phyloP scores from a whole-genome alignment of 2,888 invertebrate species.

The Drosophila cracens region DNA sequence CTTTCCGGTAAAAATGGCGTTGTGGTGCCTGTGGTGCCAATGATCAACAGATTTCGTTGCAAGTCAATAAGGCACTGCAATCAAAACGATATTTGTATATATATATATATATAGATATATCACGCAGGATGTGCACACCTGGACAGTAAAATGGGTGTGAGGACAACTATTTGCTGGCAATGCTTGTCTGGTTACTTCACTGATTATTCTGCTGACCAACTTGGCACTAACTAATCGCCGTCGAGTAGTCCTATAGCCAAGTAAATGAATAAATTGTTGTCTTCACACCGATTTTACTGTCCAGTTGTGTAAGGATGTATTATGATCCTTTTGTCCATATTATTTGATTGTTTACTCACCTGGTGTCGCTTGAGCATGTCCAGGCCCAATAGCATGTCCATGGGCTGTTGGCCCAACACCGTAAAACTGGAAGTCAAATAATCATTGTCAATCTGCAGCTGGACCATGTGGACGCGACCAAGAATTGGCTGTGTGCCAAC shows the following conservation, averaged over 20 bases:
- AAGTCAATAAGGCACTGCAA: constrained; percentile 95
- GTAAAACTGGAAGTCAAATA: constrained; percentile 98
- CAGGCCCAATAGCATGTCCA: constrained; percentile 98
- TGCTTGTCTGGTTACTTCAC: background rate
- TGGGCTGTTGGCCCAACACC: constrained; percentile 97
- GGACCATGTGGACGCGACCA: constrained; percentile 98
- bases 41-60: constrained; percentile 93
- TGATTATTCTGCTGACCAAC: background rate
- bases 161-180: background rate
- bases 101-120: background rate
- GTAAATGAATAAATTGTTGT: too few species aligned
- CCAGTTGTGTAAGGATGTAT: background rate
- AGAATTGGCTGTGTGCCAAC: constrained; percentile 98
- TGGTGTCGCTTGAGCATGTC: constrained; percentile 99
- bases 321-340: background rate
- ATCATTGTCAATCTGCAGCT: constrained; percentile 97
- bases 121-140: background rate
- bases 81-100: constrained; percentile 1
- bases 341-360: constrained; percentile 85
- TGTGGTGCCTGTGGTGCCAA: constrained; percentile 97
- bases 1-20: constrained; percentile 91
- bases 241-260: too few species aligned
- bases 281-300: background rate
- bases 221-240: background rate
- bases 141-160: background rate